Conservation (phyloP, 2,888 invertebrate species). For the Drosophila monieri region DNA sequence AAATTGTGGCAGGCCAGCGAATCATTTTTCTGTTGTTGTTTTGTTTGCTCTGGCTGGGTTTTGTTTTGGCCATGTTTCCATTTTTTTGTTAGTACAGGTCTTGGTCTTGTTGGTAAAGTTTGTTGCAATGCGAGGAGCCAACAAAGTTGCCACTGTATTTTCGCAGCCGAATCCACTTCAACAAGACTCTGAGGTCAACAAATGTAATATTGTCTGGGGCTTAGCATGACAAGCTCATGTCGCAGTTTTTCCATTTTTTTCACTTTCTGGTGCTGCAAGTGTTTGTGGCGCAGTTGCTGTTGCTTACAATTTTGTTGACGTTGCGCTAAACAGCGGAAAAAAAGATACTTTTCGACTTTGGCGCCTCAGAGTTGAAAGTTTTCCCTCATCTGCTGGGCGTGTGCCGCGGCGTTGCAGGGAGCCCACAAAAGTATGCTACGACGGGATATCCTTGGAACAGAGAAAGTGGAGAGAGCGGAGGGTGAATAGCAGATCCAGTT, state of each 20-base stretch:
- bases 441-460: neutral
- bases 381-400: slow-evolving; percentile 36
- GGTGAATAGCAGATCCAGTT: neutral
- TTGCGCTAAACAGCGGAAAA: slow-evolving; percentile 44
- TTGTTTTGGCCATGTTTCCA: neutral
- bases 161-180: slow-evolving; percentile 25
- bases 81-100: slow-evolving; percentile 3
- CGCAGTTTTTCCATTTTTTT: slow-evolving; percentile 10
- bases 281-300: slow-evolving; percentile 17
- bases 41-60: slow-evolving; percentile 4
- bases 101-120: slow-evolving; percentile 31
- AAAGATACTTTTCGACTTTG: slow-evolving; percentile 52
- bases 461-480: neutral
- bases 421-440: slow-evolving; percentile 40
- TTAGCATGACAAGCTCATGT: slow-evolving; percentile 34
- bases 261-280: neutral
- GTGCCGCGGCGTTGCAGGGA: slow-evolving; percentile 33
- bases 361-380: slow-evolving; percentile 48
- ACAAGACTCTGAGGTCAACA: slow-evolving; percentile 38
- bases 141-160: slow-evolving; percentile 34
- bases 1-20: slow-evolving; percentile 42
- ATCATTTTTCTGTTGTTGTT: slow-evolving; percentile 43
- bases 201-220: slow-evolving; percentile 54
- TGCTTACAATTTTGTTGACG: slow-evolving; percentile 39
- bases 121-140: slow-evolving; percentile 40